Base-by-base conservation (phyloP, 2,888 invertebrate genomes). In the Oligia latruncula region DNA sequence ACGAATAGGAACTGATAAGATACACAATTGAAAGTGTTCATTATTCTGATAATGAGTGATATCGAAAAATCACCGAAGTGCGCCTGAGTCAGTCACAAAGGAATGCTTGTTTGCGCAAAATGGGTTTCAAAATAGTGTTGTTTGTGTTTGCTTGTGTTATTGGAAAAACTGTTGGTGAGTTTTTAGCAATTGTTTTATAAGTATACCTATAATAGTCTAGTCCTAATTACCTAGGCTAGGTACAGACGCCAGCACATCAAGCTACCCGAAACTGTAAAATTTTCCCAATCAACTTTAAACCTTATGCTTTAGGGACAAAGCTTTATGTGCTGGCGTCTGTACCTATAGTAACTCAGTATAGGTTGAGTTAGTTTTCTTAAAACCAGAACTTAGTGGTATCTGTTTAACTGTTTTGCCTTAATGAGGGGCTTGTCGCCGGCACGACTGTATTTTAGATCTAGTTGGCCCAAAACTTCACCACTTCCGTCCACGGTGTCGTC, bases 81-180 rank as follows among this genome's bases (percentile, higher is more conserved):
- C 43, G 74, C 78, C 52, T 62, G 72, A 74, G 81, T 85, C 71
- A 82, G 83, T 87, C 60, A 85, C 84, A 81, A 84, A 79, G 80
- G 73, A 87, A 73, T 82, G 70, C 60, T 79, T 85, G 71, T 80
- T 78, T 74, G 71, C 67, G 40, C 77, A 87, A 75, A 77, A 90
- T 90, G 90, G 71, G 80, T 84, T 77, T 70, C n/a, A 89, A 90
- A 92, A 81, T 93, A 49, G 76, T 93, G 77, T 89, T 95, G 62
- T 84, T 95, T 76, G 81, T 95, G 71, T 74, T 95, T 74, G 90
- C 90, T 87, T 91, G 87, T 87, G 58, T 92, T 17, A 29, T 94
- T 78, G 92, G 92, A 76, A 90, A 90, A 84, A 84, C 92, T 74
- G 84, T 90, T n/a, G 95, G 96, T 96, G 91, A 92, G 93, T 92